phyloP scores from a whole-genome alignment of 2,113 vertebrate genomes.

The Todiramphus saurophagus region DNA sequence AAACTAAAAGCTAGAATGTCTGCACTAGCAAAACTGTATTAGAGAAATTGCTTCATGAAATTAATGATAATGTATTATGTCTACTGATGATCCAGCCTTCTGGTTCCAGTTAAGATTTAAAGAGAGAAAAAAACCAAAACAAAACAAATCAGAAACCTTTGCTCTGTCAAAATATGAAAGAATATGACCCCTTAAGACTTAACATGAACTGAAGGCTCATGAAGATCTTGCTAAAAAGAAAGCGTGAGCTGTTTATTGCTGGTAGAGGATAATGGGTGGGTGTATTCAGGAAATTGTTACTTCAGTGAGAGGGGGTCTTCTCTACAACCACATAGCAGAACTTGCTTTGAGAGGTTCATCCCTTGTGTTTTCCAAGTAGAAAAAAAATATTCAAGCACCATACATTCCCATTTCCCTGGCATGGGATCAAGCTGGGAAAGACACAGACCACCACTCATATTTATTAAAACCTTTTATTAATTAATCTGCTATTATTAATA shows the following conservation, averaged over 20 bases:
- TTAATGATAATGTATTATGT: neutral
- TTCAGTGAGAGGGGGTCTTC: neutral
- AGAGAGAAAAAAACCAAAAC: neutral
- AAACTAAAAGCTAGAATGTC: constrained; percentile 43
- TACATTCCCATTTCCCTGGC: neutral
- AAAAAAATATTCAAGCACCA: neutral
- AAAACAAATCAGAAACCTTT: neutral
- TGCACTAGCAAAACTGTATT: neutral
- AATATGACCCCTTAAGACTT: neutral
- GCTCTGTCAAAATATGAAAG: neutral
- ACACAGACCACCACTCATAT: neutral
- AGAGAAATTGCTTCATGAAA: constrained; percentile 21
- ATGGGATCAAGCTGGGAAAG: neutral
- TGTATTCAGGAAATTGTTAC: neutral
- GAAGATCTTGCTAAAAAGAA: neutral
- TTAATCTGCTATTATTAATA: neutral
- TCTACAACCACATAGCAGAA: neutral
- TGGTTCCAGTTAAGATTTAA: neutral
- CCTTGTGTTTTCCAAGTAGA: neutral
- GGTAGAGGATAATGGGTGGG: neutral
- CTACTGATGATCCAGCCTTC: neutral
- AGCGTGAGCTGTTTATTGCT: neutral
- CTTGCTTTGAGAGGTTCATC: neutral
- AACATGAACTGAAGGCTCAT: neutral
- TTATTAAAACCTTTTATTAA: neutral